Conservation (phyloP, 2,797 vertebrate genomes). For the Gambelia wislizenii region DNA sequence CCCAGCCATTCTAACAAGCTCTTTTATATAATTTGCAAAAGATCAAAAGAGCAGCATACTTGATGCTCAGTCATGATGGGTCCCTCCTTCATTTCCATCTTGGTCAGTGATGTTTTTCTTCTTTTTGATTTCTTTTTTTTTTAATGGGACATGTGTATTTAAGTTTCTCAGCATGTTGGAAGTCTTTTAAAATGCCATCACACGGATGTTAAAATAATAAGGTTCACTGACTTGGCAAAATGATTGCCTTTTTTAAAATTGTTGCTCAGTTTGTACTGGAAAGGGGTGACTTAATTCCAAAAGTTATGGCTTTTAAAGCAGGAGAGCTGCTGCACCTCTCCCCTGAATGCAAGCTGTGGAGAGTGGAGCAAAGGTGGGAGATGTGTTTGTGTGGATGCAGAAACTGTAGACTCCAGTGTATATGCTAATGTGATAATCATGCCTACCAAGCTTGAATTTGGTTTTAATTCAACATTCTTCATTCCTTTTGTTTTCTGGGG, state of each 20-base stretch:
- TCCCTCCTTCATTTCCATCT: constrained; percentile 66
- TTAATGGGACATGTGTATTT: constrained; percentile 67
- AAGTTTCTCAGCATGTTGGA: constrained; percentile 74
- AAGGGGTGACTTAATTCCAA: constrained; percentile 66
- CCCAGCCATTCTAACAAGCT: constrained; percentile 57
- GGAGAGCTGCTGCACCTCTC: constrained; percentile 38
- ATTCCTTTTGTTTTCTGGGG: not conserved
- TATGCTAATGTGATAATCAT: constrained; percentile 48
- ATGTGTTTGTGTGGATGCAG: constrained; percentile 8
- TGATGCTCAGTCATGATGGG: constrained; percentile 65
- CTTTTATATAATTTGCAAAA: constrained; percentile 67
- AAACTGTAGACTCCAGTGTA: not conserved
- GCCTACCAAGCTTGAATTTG: constrained; percentile 8
- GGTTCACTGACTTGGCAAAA: constrained; percentile 70
- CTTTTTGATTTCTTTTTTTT: not conserved
- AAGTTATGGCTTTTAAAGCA: constrained; percentile 75
- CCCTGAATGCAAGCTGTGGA: constrained; percentile 52
- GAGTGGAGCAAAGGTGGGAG: constrained; percentile 41
- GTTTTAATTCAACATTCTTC: not conserved
- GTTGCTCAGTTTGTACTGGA: constrained; percentile 66
- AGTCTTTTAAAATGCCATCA: constrained; percentile 76
- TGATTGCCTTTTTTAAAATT: constrained; percentile 74
- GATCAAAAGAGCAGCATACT: constrained; percentile 61
- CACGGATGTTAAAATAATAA: constrained; percentile 79
- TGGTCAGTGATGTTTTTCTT: constrained; percentile 65